Percentiles rank a stretch among this genome's conserved stretches.
Evolutionary conservation across 2,113 vertebrate genomes (phyloP).

Genomic region (Psilopogon haemacephalus): DNA sequence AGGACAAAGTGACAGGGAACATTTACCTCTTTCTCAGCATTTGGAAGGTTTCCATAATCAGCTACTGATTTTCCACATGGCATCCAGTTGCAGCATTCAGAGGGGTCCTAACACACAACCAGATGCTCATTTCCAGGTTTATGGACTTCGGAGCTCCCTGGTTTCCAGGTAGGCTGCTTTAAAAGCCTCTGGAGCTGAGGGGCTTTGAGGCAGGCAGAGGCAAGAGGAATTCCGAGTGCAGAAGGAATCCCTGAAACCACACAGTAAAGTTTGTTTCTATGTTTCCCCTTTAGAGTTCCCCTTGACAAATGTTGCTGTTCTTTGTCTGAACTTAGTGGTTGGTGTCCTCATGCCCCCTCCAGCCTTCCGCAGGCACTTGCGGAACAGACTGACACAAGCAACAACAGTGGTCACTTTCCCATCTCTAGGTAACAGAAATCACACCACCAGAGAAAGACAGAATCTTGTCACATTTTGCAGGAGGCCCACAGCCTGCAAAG

Average conservation of each 20-base stretch:
- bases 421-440: neutral
- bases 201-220: neutral
- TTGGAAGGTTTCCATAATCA: neutral
- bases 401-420: neutral
- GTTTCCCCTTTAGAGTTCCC: neutral
- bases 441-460: neutral
- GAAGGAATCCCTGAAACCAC: neutral
- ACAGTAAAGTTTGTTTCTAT: neutral
- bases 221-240: neutral
- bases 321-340: neutral
- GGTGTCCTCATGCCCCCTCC: neutral
- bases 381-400: neutral
- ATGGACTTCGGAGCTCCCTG: neutral
- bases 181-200: neutral
- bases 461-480: neutral
- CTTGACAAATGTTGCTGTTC: neutral
- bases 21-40: neutral
- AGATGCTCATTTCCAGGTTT: neutral
- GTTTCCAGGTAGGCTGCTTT: neutral
- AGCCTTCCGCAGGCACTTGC: neutral
- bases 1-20: neutral
- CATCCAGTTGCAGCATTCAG: neutral
- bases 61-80: neutral
- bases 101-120: neutral
- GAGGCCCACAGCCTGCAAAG: neutral